Evolutionary conservation across 2,113 vertebrate genomes (phyloP).

Genomic region (Apus apus): DNA sequence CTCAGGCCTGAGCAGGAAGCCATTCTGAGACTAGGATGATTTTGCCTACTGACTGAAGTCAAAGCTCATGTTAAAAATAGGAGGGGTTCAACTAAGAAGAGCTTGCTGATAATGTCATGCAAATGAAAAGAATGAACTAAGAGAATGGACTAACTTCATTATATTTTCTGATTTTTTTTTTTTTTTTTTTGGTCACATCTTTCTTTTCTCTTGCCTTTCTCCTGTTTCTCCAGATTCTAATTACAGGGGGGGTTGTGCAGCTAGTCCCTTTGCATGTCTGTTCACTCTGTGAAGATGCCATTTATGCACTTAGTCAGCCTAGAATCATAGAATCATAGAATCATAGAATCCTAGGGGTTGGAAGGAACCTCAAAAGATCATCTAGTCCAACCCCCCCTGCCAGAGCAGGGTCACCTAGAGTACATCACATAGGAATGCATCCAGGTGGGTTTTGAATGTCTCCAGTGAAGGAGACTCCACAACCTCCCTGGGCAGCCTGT

Average conservation of each 20-base stretch:
- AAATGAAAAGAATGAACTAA: not conserved
- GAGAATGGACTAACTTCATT: not conserved
- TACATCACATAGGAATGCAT: no score
- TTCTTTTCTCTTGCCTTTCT: not conserved
- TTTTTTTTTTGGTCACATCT: not conserved
- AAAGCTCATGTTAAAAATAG: not conserved
- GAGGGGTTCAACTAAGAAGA: not conserved
- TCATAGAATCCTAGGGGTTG: no score
- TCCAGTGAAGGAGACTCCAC: no score
- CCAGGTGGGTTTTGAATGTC: no score
- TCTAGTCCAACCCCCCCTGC: no score
- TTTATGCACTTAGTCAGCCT: not conserved
- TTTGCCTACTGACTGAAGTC: not conserved
- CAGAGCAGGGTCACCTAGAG: no score
- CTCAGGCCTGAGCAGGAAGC: not conserved
- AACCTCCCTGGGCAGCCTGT: no score
- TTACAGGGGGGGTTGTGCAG: accelerated
- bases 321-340: no score
- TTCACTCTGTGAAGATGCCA: not conserved
- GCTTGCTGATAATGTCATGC: not conserved
- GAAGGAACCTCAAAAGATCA: no score
- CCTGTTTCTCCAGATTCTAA: not conserved
- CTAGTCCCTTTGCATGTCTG: not conserved
- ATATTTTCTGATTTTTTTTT: not conserved
- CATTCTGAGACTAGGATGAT: not conserved